phyloP scores from a whole-genome alignment of 2,797 vertebrate genomes.

The Steatocranus sp. region DNA sequence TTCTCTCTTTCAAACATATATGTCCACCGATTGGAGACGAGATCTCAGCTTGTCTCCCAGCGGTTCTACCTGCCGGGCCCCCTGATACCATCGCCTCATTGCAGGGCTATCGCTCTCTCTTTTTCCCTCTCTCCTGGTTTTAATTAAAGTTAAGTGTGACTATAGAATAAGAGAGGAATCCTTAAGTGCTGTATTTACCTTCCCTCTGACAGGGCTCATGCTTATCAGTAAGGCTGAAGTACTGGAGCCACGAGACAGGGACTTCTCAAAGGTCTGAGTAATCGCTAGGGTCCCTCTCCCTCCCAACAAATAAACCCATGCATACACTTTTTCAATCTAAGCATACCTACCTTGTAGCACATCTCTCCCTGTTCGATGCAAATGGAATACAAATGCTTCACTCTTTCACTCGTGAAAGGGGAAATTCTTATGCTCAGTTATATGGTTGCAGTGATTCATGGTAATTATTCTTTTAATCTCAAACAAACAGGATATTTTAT shows the following conservation, averaged over 20 bases:
- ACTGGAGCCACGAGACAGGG: slow-evolving; percentile 43
- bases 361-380: background rate
- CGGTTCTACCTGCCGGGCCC: slow-evolving; percentile 45
- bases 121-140: slow-evolving; percentile 41
- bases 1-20: background rate
- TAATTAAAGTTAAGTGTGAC: slow-evolving; percentile 80
- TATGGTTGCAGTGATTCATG: background rate
- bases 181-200: slow-evolving; percentile 77
- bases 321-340: background rate
- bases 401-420: background rate
- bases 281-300: slow-evolving; percentile 27
- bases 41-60: slow-evolving; percentile 48
- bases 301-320: background rate
- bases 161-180: slow-evolving; percentile 77
- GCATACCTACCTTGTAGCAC: background rate
- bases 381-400: slow-evolving; percentile 19
- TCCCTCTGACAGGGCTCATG: slow-evolving; percentile 56
- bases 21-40: slow-evolving; percentile 36
- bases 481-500: background rate
- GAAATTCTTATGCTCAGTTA: background rate
- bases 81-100: slow-evolving; percentile 73
- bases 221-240: slow-evolving; percentile 62
- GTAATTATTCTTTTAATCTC: background rate
- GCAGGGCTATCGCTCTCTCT: slow-evolving; percentile 64
- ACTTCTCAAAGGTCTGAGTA: slow-evolving; percentile 59